Base-by-base conservation (phyloP, 1,140 invertebrate genomes). In the Drosophila kikkawai region DNA sequence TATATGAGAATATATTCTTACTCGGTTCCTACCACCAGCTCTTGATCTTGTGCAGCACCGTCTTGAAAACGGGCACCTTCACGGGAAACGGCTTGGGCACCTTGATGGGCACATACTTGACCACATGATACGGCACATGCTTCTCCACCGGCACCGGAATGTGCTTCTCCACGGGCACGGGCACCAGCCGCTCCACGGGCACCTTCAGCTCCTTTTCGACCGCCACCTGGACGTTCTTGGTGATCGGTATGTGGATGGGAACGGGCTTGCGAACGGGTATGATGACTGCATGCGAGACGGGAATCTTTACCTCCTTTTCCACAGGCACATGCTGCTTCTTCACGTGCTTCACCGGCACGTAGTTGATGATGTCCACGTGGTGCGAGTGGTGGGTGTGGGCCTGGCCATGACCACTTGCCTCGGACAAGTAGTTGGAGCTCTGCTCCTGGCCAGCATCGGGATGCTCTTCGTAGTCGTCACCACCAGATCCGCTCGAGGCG, bases 91-190 rank as follows among this genome's bases (percentile, higher is more conserved):
- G 96, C 71, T 96, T 96, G 45, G 96, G 95, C 26, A 96, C 94
- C 8, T 95, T 96, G 9, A 96, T 95, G 2, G 95, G 95, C 15
- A 96, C 94, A 80, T 96, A 95, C 78, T 96, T 96, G 77, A 96
- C 95, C 3, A 96, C 94, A 51, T 94, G 94, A 53, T 95, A 95
- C 1, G 96, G 96, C 8, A 96, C 94, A 53, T 94, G 95, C 71
- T 96, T 96, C 83, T 96, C 95, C 6, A 96, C 94, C 6, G 96
- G 96, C 81, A 96, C 95, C 1, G 95, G 95, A 9, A 96, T 94
- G 51, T 95, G 94, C 86, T 96, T 96, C 70, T 96, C 95, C 7
- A 96, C 95, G 5, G 95, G 95, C 92, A 95, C 96, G 0, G 96
- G 96, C 4, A 96, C 94, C 53, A 95, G 94, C 80, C 96, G 96